Evolutionary conservation across 2,888 invertebrate species (phyloP).

Genomic region (Leptinotarsa rubiginosa): DNA sequence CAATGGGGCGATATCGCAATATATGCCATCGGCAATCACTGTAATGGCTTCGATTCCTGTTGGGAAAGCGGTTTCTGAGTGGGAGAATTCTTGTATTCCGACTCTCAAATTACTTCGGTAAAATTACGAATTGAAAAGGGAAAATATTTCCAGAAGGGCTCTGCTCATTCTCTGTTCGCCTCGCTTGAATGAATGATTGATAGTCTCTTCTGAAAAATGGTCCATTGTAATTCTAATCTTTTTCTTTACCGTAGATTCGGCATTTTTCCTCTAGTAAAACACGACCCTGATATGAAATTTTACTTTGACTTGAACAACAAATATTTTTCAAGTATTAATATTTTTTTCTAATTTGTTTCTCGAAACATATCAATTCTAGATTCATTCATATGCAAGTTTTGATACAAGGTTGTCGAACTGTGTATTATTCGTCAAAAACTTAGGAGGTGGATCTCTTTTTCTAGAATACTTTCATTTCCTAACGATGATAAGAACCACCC

Average conservation of each 20-base stretch:
- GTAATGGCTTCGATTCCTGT: constrained; percentile 37
- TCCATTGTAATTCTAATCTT: not conserved
- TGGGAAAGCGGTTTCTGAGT: constrained; percentile 21
- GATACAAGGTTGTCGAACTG: no score
- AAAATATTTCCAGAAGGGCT: not conserved
- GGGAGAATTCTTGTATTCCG: constrained; percentile 15
- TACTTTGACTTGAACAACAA: no score
- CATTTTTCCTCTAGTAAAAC: not conserved
- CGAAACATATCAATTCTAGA: no score
- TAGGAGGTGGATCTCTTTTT: no score
- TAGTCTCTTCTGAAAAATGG: not conserved
- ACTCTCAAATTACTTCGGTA: constrained; percentile 13
- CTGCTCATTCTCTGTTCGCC: not conserved
- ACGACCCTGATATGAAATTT: not conserved
- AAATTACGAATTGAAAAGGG: constrained; percentile 10
- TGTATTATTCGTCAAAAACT: no score
- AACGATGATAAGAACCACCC: no score
- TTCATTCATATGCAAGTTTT: no score
- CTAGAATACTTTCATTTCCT: no score
- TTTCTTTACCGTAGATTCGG: not conserved
- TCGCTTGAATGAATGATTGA: constrained; percentile 3
- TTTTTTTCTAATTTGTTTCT: no score
- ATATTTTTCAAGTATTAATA: no score
- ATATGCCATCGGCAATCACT: constrained; percentile 38
- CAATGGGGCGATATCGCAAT: constrained; percentile 36